Evolutionary conservation across 2,113 vertebrate genomes (phyloP).

Genomic region (Riparia riparia): DNA sequence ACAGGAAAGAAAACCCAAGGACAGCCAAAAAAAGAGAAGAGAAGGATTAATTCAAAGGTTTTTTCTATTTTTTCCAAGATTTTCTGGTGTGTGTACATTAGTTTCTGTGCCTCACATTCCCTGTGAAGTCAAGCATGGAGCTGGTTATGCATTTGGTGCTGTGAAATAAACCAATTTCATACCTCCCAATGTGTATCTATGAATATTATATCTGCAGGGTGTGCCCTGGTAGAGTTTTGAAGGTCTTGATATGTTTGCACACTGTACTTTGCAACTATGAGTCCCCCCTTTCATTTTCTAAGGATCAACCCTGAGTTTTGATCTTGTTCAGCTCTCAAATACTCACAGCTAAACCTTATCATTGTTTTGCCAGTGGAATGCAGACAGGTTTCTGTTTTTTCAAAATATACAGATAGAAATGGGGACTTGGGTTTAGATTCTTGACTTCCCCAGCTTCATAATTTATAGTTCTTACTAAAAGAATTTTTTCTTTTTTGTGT

Average conservation of each 20-base stretch:
- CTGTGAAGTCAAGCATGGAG: not conserved
- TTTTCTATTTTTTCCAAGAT: not conserved
- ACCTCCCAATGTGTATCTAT: not conserved
- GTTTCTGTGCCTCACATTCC: not conserved
- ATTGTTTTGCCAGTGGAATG: not conserved
- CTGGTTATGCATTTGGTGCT: not conserved
- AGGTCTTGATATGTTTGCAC: not conserved
- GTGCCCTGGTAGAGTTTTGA: not conserved
- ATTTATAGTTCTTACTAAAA: not conserved
- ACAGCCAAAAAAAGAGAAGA: not conserved
- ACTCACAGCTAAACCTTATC: not conserved
- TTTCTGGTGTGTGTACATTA: not conserved
- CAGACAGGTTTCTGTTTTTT: not conserved
- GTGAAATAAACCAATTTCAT: not conserved
- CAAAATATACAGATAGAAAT: not conserved
- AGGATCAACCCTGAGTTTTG: not conserved
- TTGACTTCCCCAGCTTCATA: not conserved
- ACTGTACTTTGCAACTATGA: not conserved
- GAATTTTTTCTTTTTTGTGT: not conserved
- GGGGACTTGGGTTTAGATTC: not conserved
- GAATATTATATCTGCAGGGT: not conserved
- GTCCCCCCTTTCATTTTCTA: not conserved
- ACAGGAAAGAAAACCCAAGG: not conserved
- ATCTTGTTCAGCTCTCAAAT: not conserved
- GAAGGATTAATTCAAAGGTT: not conserved